Conservation (phyloP, 2,888 invertebrate species). For the Clepsis dumicolana region DNA sequence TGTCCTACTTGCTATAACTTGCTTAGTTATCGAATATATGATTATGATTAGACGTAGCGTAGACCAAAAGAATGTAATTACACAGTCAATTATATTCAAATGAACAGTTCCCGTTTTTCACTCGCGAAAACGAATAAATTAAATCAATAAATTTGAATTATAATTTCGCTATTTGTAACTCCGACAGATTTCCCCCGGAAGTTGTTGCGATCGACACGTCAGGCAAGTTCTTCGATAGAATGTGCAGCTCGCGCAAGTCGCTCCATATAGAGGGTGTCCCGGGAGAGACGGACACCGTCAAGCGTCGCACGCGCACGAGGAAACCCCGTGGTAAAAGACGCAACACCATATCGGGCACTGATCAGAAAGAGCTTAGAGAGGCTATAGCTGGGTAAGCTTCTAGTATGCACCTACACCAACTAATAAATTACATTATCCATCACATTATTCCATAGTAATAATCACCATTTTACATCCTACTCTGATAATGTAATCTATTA, state of each 20-base stretch:
- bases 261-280: slow-evolving; percentile 85
- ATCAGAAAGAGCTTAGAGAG: slow-evolving; percentile 95
- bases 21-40: too few relatives aligned
- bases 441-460: slow-evolving; percentile 41
- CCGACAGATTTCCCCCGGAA: slow-evolving; percentile 93
- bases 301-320: slow-evolving; percentile 90
- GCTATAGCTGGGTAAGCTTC: slow-evolving; percentile 93
- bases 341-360: slow-evolving; percentile 96
- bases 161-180: not conserved
- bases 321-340: slow-evolving; percentile 93
- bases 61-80: too few relatives aligned
- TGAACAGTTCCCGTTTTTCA: too few relatives aligned
- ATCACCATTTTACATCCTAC: slow-evolving; percentile 51
- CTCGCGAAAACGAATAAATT: too few relatives aligned
- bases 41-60: too few relatives aligned
- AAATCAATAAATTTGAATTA: not conserved
- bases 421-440: slow-evolving; percentile 74
- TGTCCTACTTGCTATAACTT: not conserved
- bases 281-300: slow-evolving; percentile 88
- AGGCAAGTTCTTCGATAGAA: slow-evolving; percentile 94
- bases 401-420: slow-evolving; percentile 78
- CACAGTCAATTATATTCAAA: too few relatives aligned
- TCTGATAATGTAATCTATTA: slow-evolving; percentile 76
- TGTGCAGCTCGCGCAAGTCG: slow-evolving; percentile 94
- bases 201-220: slow-evolving; percentile 95